Evolutionary conservation across 2,888 invertebrate species (phyloP).

Genomic region (Catocala sponsa): DNA sequence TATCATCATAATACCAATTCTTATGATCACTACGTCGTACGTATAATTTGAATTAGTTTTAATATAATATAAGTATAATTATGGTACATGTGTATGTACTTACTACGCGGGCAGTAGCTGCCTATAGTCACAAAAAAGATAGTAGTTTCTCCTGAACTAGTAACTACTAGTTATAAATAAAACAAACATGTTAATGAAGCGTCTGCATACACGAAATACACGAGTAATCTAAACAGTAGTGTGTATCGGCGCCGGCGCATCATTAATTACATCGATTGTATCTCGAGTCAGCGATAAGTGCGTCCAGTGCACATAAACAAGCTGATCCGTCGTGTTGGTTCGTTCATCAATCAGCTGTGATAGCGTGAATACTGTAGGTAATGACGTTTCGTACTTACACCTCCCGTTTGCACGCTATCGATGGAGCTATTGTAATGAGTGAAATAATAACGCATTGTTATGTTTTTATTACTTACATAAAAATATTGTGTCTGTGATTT

Average conservation of each 20-base stretch:
- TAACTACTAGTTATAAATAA: background rate
- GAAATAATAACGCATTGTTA: conserved; percentile 17
- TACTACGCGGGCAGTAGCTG: too few species aligned
- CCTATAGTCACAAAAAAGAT: too few species aligned
- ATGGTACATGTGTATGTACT: too few species aligned
- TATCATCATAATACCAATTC: too few species aligned
- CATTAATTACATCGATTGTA: conserved; percentile 49
- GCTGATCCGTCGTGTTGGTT: conserved; percentile 43
- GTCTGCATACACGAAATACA: conserved; percentile 19
- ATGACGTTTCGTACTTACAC: conserved; percentile 42
- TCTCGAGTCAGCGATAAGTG: conserved; percentile 48
- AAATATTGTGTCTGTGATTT: background rate
- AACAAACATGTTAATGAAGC: conserved; percentile 40
- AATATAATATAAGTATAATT: too few species aligned
- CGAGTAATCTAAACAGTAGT: conserved; percentile 34
- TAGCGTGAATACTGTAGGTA: conserved; percentile 46
- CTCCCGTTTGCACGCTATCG: conserved; percentile 37
- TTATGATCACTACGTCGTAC: too few species aligned
- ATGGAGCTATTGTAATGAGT: conserved; percentile 35
- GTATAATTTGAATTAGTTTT: too few species aligned
- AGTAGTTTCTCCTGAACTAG: too few species aligned
- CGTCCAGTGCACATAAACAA: conserved; percentile 51
- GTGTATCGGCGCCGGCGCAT: conserved; percentile 24
- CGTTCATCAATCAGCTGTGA: conserved; percentile 64
- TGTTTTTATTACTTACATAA: background rate